These are phyloP conservation scores for Macaria liturata DNA, from an alignment of 2,888 invertebrate genomes.

Conservation along the genomic window DNA sequence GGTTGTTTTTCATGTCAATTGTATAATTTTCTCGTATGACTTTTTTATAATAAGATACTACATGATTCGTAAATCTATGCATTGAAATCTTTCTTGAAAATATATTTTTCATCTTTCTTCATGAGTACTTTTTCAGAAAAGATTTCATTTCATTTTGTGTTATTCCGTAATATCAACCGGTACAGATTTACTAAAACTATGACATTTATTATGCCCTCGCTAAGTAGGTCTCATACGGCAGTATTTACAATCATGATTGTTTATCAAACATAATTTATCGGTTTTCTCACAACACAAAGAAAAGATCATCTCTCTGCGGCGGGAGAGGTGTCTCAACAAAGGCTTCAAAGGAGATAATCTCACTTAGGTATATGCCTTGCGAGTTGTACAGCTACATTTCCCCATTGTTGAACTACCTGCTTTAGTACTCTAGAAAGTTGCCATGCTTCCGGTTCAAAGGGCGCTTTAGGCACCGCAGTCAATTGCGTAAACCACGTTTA, in stretches of 20 bases:
- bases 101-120: too few relatives aligned
- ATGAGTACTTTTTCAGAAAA: too few relatives aligned
- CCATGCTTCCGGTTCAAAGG: conserved; percentile 33
- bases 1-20: too few relatives aligned
- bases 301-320: conserved; percentile 13
- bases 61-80: too few relatives aligned
- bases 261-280: conserved; percentile 10
- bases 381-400: conserved; percentile 25
- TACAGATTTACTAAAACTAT: too few relatives aligned
- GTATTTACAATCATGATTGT: background rate
- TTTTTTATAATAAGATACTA: too few relatives aligned
- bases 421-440: conserved; percentile 34
- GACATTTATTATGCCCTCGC: too few relatives aligned
- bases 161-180: background rate
- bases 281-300: conserved; percentile 10
- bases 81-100: too few relatives aligned
- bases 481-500: conserved; percentile 40
- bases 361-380: conserved; percentile 12
- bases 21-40: too few relatives aligned
- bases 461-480: conserved; percentile 16
- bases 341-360: conserved; percentile 26
- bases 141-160: background rate
- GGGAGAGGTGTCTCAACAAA: conserved; percentile 22
- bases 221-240: background rate
- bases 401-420: conserved; percentile 30